phyloP scores from a whole-genome alignment of 2,113 vertebrate genomes.

The Alethe diademata region DNA sequence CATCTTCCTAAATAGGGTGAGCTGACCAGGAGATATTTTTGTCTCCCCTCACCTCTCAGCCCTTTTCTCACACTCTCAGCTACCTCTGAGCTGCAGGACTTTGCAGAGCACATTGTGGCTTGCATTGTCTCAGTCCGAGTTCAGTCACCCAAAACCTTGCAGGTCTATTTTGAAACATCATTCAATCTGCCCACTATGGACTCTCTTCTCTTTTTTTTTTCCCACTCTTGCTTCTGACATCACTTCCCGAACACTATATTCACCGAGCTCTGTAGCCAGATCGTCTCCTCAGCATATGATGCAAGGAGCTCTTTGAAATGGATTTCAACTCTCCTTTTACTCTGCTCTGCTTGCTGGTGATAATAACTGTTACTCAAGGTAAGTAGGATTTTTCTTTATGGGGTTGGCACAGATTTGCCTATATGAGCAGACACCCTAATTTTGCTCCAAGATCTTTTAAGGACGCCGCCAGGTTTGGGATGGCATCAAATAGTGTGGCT shows the following conservation, averaged over 20 bases:
- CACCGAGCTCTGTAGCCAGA: slow-evolving; percentile 51
- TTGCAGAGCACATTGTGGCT: slow-evolving; percentile 13
- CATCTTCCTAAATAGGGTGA: background rate
- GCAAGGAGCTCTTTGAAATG: slow-evolving; percentile 64
- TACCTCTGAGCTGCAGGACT: background rate
- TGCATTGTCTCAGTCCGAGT: background rate
- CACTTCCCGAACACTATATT: slow-evolving; percentile 59
- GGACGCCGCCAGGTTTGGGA: background rate
- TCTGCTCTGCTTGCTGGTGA: slow-evolving; percentile 49
- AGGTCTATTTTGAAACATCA: slow-evolving; percentile 61
- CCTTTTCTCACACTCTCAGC: background rate
- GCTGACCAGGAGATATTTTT: background rate
- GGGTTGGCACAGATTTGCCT: background rate
- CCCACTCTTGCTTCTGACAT: slow-evolving; percentile 60
- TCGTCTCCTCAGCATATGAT: slow-evolving; percentile 45
- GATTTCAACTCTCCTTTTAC: slow-evolving; percentile 45
- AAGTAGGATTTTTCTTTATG: slow-evolving; percentile 56
- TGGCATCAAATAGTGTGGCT: background rate
- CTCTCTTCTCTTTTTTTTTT: slow-evolving; percentile 39
- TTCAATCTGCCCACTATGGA: slow-evolving; percentile 44
- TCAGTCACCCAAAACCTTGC: slow-evolving; percentile 64
- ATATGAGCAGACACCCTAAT: background rate
- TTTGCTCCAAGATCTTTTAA: slow-evolving; percentile 5
- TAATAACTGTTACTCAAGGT: slow-evolving; percentile 57
- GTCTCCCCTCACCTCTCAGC: background rate